A percentile compares a stretch with the other conserved stretches of the same genome.
These are phyloP conservation scores for Nyctalus aviator DNA, from an alignment of 2,797 vertebrate species.

Conservation along the genomic window DNA sequence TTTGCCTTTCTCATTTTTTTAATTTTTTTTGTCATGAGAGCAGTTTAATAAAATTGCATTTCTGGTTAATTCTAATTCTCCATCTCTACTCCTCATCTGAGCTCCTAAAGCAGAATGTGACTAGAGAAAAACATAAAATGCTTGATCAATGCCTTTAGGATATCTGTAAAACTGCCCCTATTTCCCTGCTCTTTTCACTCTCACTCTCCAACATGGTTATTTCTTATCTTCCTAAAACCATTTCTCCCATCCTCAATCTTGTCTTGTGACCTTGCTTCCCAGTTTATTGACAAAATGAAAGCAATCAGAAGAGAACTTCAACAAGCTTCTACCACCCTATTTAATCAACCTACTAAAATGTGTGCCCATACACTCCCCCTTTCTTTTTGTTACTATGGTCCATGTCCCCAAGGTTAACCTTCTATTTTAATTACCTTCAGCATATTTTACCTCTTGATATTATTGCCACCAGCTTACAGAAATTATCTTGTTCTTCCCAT, in stretches of 20 bases:
- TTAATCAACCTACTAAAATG: background rate
- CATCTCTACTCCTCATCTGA: background rate
- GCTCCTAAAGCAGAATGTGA: background rate
- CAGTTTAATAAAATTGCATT: background rate
- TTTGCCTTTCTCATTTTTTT: background rate
- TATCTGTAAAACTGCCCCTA: background rate
- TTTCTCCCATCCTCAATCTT: background rate
- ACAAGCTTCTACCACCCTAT: background rate
- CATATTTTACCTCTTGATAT: background rate
- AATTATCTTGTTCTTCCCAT: background rate
- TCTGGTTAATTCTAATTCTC: background rate
- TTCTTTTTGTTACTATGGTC: background rate
- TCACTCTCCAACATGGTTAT: background rate
- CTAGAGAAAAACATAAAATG: background rate
- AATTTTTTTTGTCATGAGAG: background rate
- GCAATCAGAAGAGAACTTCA: background rate
- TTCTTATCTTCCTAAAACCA: background rate
- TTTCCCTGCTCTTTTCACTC: background rate
- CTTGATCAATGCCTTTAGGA: background rate
- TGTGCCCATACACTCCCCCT: background rate
- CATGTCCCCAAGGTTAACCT: background rate
- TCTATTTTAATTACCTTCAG: background rate
- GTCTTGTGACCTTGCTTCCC: background rate
- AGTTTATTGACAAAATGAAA: background rate
- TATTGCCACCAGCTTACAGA: background rate